Conservation (phyloP, 2,888 invertebrate species). For the Operophtera brumata region DNA sequence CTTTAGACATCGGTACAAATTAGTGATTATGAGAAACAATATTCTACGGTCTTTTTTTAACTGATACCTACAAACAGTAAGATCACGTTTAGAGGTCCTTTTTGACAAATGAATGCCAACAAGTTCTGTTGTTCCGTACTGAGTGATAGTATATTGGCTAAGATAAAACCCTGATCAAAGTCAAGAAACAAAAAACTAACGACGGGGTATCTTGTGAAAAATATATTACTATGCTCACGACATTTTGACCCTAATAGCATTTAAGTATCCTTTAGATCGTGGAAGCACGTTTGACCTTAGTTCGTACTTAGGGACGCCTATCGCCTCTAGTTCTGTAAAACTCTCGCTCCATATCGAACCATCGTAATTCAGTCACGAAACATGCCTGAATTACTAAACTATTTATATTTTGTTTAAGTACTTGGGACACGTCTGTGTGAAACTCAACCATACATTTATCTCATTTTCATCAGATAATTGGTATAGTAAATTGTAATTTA, state of each 20-base stretch:
- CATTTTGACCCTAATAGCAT: constrained; percentile 34
- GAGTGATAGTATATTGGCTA: not conserved
- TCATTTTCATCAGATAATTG: not conserved
- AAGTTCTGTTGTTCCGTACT: no score
- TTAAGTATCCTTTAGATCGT: constrained; percentile 22
- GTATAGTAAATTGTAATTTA: not conserved
- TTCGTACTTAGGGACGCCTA: constrained; percentile 13
- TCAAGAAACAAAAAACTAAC: constrained; percentile 7
- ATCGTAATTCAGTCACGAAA: constrained; percentile 7
- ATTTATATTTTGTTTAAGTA: not conserved
- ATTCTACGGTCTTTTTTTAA: not conserved
- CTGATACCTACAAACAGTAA: no score
- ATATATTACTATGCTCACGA: constrained; percentile 21
- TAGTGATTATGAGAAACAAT: not conserved
- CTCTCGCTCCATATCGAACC: constrained; percentile 1
- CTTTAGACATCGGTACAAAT: not conserved
- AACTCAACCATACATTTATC: no score
- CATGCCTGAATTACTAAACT: not conserved
- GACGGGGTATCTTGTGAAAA: constrained; percentile 14
- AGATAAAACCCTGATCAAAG: constrained; percentile 2
- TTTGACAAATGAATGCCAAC: no score
- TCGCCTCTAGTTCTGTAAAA: constrained; percentile 5
- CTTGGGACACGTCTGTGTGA: not conserved
- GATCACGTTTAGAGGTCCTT: no score
- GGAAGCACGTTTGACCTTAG: constrained; percentile 24